Base-by-base conservation (phyloP, 2,797 vertebrate genomes). In the Avahi laniger region DNA sequence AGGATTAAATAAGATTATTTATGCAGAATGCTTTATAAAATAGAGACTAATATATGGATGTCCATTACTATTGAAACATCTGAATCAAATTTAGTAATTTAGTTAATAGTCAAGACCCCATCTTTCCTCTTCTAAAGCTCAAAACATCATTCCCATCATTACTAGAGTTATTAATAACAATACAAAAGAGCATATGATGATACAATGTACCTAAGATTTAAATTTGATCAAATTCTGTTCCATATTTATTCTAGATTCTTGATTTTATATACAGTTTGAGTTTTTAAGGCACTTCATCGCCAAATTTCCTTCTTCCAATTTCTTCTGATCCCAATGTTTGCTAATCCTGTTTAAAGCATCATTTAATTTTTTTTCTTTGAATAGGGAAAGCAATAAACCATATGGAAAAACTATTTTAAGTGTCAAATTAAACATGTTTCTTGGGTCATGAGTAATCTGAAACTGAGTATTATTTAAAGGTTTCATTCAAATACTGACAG, bases 71-170 rank as follows among this genome's bases (percentile, higher is more conserved):
- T 24, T n/a, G 22, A 86, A 90, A 79, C 69, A 61, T 73, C 33
- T 52, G 8, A 67, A 52, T 73, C 35, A 90, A 91, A 93, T 59
- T 61, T 78, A 78, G 89, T 59, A 50, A 92, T 67, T 89, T 92
- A 69, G 28, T 33, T 41, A 86, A 24, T 41, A 84, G 33, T 78
- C 12, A 48, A 54, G 26, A 61, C 57, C 33, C 18, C 33, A 54
- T 75, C 5, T 92, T 87, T 83, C 22, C 17, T 80, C 41, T 87
- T 79, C 33, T 73, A 63, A 79, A 69, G 33, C 15, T 73, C 35
- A 35, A 69, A 54, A 35, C 46, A 46, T 61, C 75, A 78, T 46
- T 93, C 14, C 7, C 6, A 35, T 35, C 38, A 28, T 24, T 43
- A 72, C 17, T 92, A 59, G 41, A 90, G 30, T 61, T 86, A 72